Percentiles rank a stretch among this genome's conserved stretches.
Conservation (phyloP, 2,888 invertebrate species). For the Rhagonycha lutea region DNA sequence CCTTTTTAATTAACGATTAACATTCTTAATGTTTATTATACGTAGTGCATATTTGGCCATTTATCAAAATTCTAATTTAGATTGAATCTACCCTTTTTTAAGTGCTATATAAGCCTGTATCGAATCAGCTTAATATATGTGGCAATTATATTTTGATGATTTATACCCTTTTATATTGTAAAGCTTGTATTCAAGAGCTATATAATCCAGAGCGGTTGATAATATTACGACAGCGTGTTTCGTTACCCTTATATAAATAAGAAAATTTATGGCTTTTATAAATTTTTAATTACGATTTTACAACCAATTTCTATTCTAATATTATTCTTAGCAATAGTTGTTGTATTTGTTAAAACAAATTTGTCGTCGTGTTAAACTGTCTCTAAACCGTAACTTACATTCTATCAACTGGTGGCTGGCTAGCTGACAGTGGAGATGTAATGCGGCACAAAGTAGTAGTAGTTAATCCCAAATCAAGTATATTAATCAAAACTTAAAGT, state of each 20-base stretch:
- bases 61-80: constrained; percentile 4
- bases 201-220: background rate
- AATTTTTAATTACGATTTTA: background rate
- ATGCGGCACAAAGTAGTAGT: no score
- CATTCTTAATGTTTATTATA: background rate
- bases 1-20: background rate
- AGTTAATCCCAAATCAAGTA: no score
- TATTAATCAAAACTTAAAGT: no score
- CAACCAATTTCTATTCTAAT: background rate
- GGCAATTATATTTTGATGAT: constrained; percentile 3
- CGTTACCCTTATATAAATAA: background rate
- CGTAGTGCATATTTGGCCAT: background rate
- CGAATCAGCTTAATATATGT: constrained; percentile 1
- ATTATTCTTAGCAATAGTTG: background rate
- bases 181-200: background rate
- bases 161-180: constrained; percentile 2
- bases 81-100: constrained; percentile 4
- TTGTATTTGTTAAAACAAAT: no score
- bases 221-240: background rate
- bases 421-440: no score
- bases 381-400: no score
- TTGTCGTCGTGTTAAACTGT: no score
- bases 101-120: constrained; percentile 3
- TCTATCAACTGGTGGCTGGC: no score
- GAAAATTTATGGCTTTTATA: background rate